Evolutionary conservation across 2,888 invertebrate species (phyloP), one percentile per base, ranked within the genome.

Genomic region (Cyrtodaria siliqua): DNA sequence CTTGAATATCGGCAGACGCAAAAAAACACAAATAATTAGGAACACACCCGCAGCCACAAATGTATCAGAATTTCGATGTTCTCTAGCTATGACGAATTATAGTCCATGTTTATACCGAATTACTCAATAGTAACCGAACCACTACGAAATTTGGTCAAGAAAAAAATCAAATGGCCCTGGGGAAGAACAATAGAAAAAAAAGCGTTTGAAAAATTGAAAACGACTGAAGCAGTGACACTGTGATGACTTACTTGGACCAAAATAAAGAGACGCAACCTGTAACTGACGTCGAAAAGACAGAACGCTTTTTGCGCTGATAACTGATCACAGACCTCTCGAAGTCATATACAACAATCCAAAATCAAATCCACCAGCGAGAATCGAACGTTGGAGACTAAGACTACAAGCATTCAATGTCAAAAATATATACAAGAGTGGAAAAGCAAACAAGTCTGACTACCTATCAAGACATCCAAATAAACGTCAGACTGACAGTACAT

Each of bases 361-460:
- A 44, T 20, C 44, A 44, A 20, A 33, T 4, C 6, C 44, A 16
- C 20, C 44, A 18, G 44, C 44, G 16, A 16, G 44, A 18, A 20
- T 44, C 16, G 44, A 44, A 20, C 44, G 44, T 6, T 44, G 44
- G 44, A 16, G 44, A 44, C n/a, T 44, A 18, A 6, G 44, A 4
- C 44, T 44, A 4, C 16, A 18, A 20, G n/a, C 4, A 4, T 44
- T 29, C 72, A 60, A 24, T 16, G 47, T 84, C 1, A 27, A 60
- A 29, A 12, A 8, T 12, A 12, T 33, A 12, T 81, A 86, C 57
- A 47, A 53, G 20, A 82, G 83, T 23, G 85, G 84, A n/a, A 72
- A 71, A 61, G 74, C 70, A 38, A 86, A 85, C 61, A 74, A 79
- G 40, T 80, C 86, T 38, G 86, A 86, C 59, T 84, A 73, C 52